Conservation (phyloP, 2,113 vertebrate genomes). For the Microcebus murinus region DNA sequence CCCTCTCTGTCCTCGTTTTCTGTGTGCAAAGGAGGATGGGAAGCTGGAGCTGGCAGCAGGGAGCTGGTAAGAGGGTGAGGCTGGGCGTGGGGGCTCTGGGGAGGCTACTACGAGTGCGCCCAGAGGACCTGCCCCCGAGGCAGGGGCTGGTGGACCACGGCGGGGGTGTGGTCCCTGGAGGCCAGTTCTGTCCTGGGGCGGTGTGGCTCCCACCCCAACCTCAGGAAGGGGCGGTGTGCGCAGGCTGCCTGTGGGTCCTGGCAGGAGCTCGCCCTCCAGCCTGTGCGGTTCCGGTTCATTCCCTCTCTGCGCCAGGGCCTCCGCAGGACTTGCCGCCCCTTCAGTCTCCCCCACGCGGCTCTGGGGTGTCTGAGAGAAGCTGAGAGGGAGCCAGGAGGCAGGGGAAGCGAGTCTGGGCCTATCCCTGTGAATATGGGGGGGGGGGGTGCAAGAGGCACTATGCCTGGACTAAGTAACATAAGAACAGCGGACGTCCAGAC, state of each 20-base stretch:
- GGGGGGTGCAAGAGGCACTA: no score
- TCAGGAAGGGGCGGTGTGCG: background rate
- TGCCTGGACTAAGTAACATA: background rate
- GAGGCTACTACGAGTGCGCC: background rate
- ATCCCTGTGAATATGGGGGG: background rate
- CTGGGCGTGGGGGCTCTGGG: accelerated
- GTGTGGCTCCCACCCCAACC: background rate
- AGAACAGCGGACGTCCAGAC: background rate
- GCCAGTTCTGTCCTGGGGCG: background rate
- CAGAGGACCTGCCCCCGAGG: background rate
- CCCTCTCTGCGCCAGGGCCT: background rate
- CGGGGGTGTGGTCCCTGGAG: background rate
- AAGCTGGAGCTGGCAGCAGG: background rate
- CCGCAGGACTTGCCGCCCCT: background rate
- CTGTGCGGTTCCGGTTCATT: background rate
- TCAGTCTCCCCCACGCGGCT: background rate
- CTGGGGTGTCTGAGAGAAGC: background rate
- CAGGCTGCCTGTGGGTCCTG: background rate
- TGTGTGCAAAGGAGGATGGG: background rate
- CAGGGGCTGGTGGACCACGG: background rate
- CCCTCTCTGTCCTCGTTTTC: background rate
- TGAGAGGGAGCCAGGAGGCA: background rate
- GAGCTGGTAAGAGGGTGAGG: background rate
- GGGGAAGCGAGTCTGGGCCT: no score
- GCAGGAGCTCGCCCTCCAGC: background rate